A percentile compares a stretch with the other conserved stretches of the same genome.
These are phyloP conservation scores for Rhabdomys pumilio DNA, from an alignment of 2,797 vertebrate genomes.

Conservation along the genomic window DNA sequence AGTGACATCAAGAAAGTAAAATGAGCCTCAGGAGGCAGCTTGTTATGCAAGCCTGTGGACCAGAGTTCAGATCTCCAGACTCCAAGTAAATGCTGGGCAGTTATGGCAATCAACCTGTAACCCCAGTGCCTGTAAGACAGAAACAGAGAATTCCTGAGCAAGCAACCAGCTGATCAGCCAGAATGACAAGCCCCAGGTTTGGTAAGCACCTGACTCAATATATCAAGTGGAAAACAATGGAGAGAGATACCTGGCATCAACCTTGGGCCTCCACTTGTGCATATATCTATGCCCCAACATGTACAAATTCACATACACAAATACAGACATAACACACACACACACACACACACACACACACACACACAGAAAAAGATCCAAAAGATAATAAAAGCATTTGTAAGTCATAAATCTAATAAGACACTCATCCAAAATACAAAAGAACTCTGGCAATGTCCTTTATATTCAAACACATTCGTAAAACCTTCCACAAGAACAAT, in stretches of 20 bases:
- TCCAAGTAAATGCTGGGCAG: neutral
- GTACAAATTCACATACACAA: neutral
- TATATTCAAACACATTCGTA: neutral
- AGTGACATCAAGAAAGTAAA: neutral
- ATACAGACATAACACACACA: neutral
- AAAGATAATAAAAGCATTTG: neutral
- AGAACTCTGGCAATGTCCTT: neutral
- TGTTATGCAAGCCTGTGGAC: neutral
- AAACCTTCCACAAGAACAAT: neutral
- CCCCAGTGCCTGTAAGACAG: neutral
- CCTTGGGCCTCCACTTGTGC: neutral
- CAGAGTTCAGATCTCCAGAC: neutral
- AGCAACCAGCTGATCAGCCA: neutral
- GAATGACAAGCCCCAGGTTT: neutral
- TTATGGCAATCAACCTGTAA: no score
- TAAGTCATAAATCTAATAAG: constrained; percentile 12
- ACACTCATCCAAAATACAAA: neutral
- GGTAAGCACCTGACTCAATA: neutral
- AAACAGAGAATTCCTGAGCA: neutral
- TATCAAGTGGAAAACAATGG: neutral
- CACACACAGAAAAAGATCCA: neutral
- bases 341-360: neutral
- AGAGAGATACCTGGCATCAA: neutral
- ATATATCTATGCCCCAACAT: no score
- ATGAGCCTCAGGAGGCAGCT: no score